Evolutionary conservation across 2,888 invertebrate species (phyloP).

Genomic region (Dendrolimus houi): DNA sequence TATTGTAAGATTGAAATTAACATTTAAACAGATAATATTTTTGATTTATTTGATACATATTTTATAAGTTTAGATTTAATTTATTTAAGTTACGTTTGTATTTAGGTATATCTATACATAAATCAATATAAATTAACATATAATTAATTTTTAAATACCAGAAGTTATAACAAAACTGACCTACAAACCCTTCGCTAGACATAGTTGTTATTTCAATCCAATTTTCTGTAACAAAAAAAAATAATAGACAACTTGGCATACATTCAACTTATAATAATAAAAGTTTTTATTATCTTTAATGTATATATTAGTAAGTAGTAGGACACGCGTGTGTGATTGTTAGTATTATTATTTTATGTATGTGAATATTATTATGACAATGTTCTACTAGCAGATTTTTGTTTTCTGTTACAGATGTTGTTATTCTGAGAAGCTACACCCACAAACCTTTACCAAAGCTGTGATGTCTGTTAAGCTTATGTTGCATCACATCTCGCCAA

Average conservation of each 20-base stretch:
- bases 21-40: too few species aligned
- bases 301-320: not conserved
- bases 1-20: too few species aligned
- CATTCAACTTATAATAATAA: conserved; percentile 5
- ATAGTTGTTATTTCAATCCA: conserved; percentile 50
- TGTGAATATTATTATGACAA: not conserved
- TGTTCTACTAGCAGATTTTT: not conserved
- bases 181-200: conserved; percentile 50
- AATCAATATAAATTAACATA: too few species aligned
- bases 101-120: too few species aligned
- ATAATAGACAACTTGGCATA: conserved; percentile 1
- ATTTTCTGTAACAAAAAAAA: conserved; percentile 39
- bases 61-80: too few species aligned
- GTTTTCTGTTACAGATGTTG: not conserved
- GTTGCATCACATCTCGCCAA: conserved; percentile 60
- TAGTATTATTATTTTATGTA: not conserved
- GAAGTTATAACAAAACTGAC: conserved; percentile 28
- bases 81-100: too few species aligned
- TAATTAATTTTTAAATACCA: too few species aligned
- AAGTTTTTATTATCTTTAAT: not conserved
- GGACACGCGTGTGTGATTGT: not conserved
- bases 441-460: conserved; percentile 68
- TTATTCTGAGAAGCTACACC: conserved; percentile 35
- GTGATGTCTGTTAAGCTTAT: conserved; percentile 45
- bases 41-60: too few species aligned